phyloP scores from a whole-genome alignment of 2,797 vertebrate genomes.

The Crenichthys baileyi region DNA sequence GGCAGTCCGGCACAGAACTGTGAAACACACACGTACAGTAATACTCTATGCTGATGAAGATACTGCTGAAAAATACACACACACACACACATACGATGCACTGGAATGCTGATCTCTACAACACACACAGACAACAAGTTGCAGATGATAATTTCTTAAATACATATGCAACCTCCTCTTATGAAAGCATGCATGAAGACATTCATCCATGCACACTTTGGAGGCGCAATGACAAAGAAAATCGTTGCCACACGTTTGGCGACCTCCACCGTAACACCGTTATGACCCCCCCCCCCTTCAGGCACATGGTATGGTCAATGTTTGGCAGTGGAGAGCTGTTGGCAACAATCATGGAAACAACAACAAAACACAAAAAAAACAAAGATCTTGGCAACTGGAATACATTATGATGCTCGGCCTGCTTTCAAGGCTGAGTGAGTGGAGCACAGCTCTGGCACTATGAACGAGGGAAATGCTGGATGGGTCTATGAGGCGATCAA shows the following conservation, averaged over 20 bases:
- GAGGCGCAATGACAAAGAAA: conserved; percentile 38
- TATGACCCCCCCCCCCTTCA: conserved; percentile 35
- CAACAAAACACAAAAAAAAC: conserved; percentile 20
- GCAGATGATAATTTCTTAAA: conserved; percentile 64
- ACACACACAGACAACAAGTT: conserved; percentile 74
- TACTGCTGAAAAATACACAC: conserved; percentile 53
- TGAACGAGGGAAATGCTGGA: conserved; percentile 39
- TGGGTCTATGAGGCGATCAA: conserved; percentile 15
- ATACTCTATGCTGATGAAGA: conserved; percentile 69
- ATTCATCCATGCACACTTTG: conserved; percentile 59
- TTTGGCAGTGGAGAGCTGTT: conserved; percentile 83
- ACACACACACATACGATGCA: conserved; percentile 40
- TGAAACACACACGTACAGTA: conserved; percentile 51
- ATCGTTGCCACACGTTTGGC: conserved; percentile 42
- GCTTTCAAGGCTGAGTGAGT: conserved; percentile 24
- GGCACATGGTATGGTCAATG: conserved; percentile 80
- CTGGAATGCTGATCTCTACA: conserved; percentile 79
- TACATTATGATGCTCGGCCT: conserved; percentile 46
- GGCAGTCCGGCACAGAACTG: conserved; percentile 43
- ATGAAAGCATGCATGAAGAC: conserved; percentile 71
- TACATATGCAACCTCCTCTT: conserved; percentile 42
- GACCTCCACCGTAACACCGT: conserved; percentile 40
- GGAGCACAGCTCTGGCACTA: conserved; percentile 58
- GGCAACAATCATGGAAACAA: conserved; percentile 72
- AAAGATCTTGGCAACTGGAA: conserved; percentile 69